These are phyloP conservation scores for Agonopterix subpropinquella DNA, from an alignment of 2,888 invertebrate species.

Conservation along the genomic window DNA sequence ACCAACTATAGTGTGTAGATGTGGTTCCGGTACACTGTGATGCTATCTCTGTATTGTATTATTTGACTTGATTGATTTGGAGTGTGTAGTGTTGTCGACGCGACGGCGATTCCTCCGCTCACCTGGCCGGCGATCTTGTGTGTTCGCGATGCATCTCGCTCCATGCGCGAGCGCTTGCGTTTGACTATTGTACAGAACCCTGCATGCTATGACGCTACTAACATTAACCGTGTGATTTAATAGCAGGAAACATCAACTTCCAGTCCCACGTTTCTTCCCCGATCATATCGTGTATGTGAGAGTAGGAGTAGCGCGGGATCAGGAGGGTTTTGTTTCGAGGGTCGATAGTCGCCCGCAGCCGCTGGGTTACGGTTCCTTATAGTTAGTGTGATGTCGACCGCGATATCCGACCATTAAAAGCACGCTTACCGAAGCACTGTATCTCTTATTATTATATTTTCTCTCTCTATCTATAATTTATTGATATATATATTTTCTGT, in stretches of 20 bases:
- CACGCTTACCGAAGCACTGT: constrained; percentile 42
- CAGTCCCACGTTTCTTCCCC: constrained; percentile 33
- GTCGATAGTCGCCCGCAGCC: constrained; percentile 43
- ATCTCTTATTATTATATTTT: constrained; percentile 33
- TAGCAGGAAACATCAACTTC: constrained; percentile 21
- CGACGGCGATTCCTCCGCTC: constrained; percentile 43
- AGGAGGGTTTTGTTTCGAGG: constrained; percentile 25
- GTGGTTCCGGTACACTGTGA: constrained; percentile 12
- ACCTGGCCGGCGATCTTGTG: constrained; percentile 72
- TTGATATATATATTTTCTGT: constrained; percentile 45
- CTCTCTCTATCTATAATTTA: constrained; percentile 22
- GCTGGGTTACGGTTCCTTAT: constrained; percentile 17
- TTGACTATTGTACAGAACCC: constrained; percentile 48
- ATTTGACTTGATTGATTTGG: constrained; percentile 47
- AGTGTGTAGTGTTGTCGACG: constrained; percentile 49
- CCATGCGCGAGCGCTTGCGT: constrained; percentile 41
- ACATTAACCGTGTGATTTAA: constrained; percentile 11
- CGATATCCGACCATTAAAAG: constrained; percentile 17
- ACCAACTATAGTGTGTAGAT: constrained; percentile 5
- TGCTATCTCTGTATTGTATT: constrained; percentile 24
- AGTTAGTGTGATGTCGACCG: constrained; percentile 27
- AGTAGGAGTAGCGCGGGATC: constrained; percentile 32
- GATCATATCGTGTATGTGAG: constrained; percentile 38
- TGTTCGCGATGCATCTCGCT: constrained; percentile 58
- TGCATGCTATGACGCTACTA: constrained; percentile 37